A percentile compares a stretch with the other conserved stretches of the same genome.
Evolutionary conservation across 2,797 vertebrate species (phyloP).

Genomic region (Enteromius unitaeniatus): DNA sequence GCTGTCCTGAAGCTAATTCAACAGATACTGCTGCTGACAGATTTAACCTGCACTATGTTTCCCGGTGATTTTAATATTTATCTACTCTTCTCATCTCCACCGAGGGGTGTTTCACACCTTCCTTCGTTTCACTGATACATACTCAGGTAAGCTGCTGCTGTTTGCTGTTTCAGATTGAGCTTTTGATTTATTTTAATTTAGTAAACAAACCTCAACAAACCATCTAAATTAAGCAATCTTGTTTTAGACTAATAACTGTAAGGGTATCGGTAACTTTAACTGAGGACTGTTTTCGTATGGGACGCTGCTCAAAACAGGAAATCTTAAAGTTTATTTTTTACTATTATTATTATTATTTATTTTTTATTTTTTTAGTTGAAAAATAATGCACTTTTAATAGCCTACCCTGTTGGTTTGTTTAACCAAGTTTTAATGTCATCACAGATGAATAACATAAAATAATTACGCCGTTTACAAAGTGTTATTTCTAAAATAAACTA

Average conservation of each 20-base stretch:
- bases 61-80: background rate
- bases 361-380: no score
- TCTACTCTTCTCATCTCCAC: background rate
- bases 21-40: background rate
- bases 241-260: background rate
- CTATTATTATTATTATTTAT: background rate
- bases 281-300: background rate
- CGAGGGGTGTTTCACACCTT: background rate
- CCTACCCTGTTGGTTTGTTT: background rate
- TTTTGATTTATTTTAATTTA: background rate
- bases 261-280: background rate
- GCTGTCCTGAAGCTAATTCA: background rate
- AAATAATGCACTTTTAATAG: background rate
- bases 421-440: background rate
- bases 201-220: background rate
- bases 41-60: conserved; percentile 6
- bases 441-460: background rate
- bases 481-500: background rate
- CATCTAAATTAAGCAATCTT: background rate
- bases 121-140: background rate
- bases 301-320: background rate
- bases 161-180: background rate
- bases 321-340: background rate
- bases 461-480: background rate
- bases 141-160: conserved; percentile 3